A percentile compares a stretch with the other conserved stretches of the same genome.
These are phyloP conservation scores for Pteropus rufus DNA, from an alignment of 2,797 vertebrate species.

Conservation along the genomic window DNA sequence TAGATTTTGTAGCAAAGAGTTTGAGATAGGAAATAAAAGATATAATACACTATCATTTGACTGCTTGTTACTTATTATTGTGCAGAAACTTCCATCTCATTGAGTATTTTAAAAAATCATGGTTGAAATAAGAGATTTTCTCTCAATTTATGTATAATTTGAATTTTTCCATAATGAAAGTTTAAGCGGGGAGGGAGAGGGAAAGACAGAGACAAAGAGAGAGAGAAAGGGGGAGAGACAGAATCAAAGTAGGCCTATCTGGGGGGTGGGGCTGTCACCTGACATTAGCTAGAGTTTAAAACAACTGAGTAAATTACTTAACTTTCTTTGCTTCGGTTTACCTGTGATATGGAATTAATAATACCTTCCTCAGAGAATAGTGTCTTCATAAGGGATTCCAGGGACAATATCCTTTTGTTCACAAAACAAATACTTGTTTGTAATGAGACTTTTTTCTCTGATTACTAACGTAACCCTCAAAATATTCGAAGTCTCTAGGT, in stretches of 20 bases:
- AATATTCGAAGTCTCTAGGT: not conserved
- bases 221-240: not conserved
- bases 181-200: not conserved
- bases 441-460: not conserved
- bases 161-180: not conserved
- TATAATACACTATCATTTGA: not conserved
- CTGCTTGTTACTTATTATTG: not conserved
- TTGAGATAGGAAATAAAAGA: not conserved
- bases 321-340: not conserved
- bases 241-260: not conserved
- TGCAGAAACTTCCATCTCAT: not conserved
- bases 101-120: not conserved
- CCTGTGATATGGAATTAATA: not conserved
- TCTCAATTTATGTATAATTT: not conserved
- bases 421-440: not conserved
- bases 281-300: not conserved
- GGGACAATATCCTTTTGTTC: not conserved
- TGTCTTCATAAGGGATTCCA: not conserved
- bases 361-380: not conserved
- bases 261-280: not conserved
- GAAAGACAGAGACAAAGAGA: not conserved
- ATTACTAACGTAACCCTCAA: not conserved
- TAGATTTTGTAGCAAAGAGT: not conserved
- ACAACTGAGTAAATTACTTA: not conserved
- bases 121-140: not conserved